A percentile compares a stretch with the other conserved stretches of the same genome.
Evolutionary conservation across 37 sponge, comb jelly and placozoan genomes (phyloP).

Genomic region (Diacarnus erythraeanus): DNA sequence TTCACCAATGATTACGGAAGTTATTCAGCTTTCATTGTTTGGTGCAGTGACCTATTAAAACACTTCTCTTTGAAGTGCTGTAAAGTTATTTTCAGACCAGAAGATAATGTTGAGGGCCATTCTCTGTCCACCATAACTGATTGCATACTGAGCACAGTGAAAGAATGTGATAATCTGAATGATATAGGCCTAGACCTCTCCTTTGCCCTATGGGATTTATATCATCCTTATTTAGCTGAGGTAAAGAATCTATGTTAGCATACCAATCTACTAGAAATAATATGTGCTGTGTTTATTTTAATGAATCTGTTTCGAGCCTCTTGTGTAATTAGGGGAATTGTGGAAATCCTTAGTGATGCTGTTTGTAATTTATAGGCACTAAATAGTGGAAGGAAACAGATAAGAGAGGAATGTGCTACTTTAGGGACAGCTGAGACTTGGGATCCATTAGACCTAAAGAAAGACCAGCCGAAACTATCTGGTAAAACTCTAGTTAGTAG

Average conservation of each 20-base stretch:
- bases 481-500: not conserved
- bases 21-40: conserved; percentile 89
- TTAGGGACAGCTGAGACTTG: conserved; percentile 63
- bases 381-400: conserved; percentile 19
- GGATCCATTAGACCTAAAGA: conserved; percentile 65
- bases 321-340: not conserved
- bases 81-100: conserved; percentile 40
- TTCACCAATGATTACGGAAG: conserved; percentile 68
- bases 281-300: not conserved
- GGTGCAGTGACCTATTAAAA: conserved; percentile 78
- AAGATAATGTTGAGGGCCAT: not conserved
- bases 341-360: not conserved
- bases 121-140: conserved; percentile 60
- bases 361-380: conserved; percentile 26
- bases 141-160: conserved; percentile 52
- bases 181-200: conserved; percentile 54
- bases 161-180: conserved; percentile 53
- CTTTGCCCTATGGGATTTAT: conserved; percentile 42
- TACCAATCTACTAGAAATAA: not conserved
- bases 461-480: conserved; percentile 51
- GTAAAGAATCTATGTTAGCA: no score
- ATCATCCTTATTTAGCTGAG: conserved; percentile 42
- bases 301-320: not conserved
- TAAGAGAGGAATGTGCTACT: conserved; percentile 38
- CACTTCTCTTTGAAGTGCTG: conserved; percentile 45